phyloP scores from a whole-genome alignment of 2,797 vertebrate species.

The Chrysocyon brachyurus region DNA sequence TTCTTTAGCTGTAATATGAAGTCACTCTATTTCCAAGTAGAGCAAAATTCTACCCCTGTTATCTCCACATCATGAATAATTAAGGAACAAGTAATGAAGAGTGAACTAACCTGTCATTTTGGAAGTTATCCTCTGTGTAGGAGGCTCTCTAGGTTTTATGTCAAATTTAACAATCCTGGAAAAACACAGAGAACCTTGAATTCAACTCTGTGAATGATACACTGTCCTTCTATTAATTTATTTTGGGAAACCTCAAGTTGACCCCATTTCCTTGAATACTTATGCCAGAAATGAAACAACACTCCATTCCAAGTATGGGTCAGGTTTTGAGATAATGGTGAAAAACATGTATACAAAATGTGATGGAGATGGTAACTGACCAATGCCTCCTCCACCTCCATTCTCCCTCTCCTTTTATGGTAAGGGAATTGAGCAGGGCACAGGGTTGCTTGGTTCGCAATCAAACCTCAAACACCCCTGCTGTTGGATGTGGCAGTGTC shows the following conservation, averaged over 20 bases:
- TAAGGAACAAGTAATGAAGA: not conserved
- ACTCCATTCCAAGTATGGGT: not conserved
- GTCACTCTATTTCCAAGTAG: not conserved
- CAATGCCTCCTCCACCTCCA: not conserved
- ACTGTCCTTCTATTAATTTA: conserved; percentile 27
- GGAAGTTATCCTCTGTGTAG: not conserved
- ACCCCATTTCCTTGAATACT: conserved; percentile 1
- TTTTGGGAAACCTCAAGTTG: conserved; percentile 5
- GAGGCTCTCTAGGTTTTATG: not conserved
- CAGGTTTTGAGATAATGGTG: conserved; percentile 1
- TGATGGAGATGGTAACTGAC: not conserved
- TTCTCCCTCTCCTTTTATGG: not conserved
- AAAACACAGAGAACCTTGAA: conserved; percentile 15
- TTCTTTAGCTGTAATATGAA: not conserved
- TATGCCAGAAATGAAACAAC: conserved; percentile 17
- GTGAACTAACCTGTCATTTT: not conserved
- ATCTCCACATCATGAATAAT: not conserved
- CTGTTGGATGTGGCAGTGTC: not conserved
- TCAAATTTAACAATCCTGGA: not conserved
- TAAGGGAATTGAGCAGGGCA: not conserved
- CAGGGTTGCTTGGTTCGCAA: not conserved
- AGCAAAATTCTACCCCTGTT: not conserved
- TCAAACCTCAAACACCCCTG: not conserved
- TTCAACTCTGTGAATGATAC: conserved; percentile 23
- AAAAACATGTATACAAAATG: not conserved